A percentile compares a stretch with the other conserved stretches of the same genome.
These are phyloP conservation scores for Berghia stephanieae DNA, from an alignment of 1,140 invertebrate genomes.

Conservation along the genomic window DNA sequence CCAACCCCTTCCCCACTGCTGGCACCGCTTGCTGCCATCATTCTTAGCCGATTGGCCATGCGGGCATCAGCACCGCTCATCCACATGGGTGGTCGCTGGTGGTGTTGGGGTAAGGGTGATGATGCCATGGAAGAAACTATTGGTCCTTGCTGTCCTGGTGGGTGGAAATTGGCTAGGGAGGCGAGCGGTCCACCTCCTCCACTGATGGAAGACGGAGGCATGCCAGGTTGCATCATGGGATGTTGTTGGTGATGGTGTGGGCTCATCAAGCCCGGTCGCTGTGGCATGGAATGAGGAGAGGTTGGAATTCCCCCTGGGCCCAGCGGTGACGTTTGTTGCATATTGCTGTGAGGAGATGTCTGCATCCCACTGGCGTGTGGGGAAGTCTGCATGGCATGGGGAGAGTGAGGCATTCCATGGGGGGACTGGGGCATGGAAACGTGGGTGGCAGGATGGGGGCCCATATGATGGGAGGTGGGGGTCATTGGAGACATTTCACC, in stretches of 20 bases:
- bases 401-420: slow-evolving; percentile 22
- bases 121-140: slow-evolving; percentile 24
- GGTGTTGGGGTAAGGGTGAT: slow-evolving; percentile 27
- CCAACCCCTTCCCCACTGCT: slow-evolving; percentile 22
- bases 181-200: slow-evolving; percentile 25
- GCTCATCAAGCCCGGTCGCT: slow-evolving; percentile 26
- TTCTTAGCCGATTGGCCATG: slow-evolving; percentile 30
- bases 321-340: slow-evolving; percentile 15
- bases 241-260: slow-evolving; percentile 28
- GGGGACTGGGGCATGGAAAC: slow-evolving; percentile 26
- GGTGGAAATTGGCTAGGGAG: slow-evolving; percentile 31
- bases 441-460: slow-evolving; percentile 14
- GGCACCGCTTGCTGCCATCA: slow-evolving; percentile 33
- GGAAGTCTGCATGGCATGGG: slow-evolving; percentile 23
- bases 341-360: slow-evolving; percentile 2
- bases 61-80: slow-evolving; percentile 27
- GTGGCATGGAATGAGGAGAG: slow-evolving; percentile 19
- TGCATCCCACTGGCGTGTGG: slow-evolving; percentile 31
- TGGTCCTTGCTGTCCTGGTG: slow-evolving; percentile 30
- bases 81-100: slow-evolving; percentile 21
- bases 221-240: slow-evolving; percentile 33
- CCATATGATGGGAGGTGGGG: slow-evolving; percentile 30
- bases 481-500: too few relatives aligned
- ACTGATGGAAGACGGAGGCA: slow-evolving; percentile 29
- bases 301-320: slow-evolving; percentile 9